phyloP scores from a whole-genome alignment of 2,888 invertebrate species.

The Cremastinae sp. region DNA sequence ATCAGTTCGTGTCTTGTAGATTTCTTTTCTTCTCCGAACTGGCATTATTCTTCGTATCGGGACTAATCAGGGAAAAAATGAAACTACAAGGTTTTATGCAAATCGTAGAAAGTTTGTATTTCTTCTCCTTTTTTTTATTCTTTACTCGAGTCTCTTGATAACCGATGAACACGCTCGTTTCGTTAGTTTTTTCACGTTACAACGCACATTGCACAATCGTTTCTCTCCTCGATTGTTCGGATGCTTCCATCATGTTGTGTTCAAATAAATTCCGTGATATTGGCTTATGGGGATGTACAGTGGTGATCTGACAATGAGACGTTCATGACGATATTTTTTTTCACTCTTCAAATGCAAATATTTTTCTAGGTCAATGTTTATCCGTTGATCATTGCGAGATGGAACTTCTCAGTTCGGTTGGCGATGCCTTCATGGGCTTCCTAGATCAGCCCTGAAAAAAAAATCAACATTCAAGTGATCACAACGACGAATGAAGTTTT shows the following conservation, averaged over 20 bases:
- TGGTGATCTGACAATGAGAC: no score
- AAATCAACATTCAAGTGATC: neutral
- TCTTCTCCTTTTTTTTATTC: conserved; percentile 35
- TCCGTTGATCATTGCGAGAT: conserved; percentile 26
- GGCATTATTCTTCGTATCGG: neutral
- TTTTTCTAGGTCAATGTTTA: neutral
- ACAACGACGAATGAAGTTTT: neutral
- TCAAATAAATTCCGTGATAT: conserved; percentile 12
- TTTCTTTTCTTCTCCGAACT: neutral
- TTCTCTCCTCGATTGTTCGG: conserved; percentile 25
- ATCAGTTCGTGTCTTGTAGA: neutral
- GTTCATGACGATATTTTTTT: conserved; percentile 5
- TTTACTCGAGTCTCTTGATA: conserved; percentile 53
- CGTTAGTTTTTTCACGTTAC: conserved; percentile 57
- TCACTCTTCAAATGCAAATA: neutral
- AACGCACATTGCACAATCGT: conserved; percentile 47
- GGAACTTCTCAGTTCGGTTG: conserved; percentile 12
- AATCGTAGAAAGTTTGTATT: conserved; percentile 62
- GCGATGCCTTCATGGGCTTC: conserved; percentile 7
- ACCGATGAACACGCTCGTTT: conserved; percentile 53
- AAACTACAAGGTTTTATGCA: conserved; percentile 60
- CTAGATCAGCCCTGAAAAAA: conserved; percentile 50
- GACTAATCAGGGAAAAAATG: conserved; percentile 29
- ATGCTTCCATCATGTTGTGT: conserved; percentile 5
- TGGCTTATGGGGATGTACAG: conserved; percentile 17